These are phyloP conservation scores for Pseudomugil tenellus DNA, from an alignment of 2,797 vertebrate species.

Conservation along the genomic window DNA sequence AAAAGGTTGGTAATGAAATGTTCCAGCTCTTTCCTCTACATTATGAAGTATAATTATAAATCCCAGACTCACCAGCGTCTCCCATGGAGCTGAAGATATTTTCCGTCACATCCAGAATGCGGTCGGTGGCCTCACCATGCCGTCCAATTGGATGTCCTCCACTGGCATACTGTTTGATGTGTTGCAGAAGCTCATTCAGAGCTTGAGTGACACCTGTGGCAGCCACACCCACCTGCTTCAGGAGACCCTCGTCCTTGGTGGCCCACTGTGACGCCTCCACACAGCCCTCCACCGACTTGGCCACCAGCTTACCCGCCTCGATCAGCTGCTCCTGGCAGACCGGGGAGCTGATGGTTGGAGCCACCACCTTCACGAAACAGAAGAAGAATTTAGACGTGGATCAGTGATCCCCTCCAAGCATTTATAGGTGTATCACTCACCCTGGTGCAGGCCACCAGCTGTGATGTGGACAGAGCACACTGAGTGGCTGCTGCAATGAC, in stretches of 20 bases:
- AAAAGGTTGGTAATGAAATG: no score
- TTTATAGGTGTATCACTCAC: slow-evolving; percentile 73
- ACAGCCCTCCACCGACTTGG: slow-evolving; percentile 95
- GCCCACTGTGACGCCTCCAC: slow-evolving; percentile 93
- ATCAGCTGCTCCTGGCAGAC: slow-evolving; percentile 98
- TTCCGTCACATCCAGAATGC: slow-evolving; percentile 96
- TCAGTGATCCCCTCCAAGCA: no score
- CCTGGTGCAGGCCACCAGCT: slow-evolving; percentile 97
- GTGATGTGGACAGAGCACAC: slow-evolving; percentile 96
- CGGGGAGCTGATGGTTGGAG: slow-evolving; percentile 96
- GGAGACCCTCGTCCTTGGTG: slow-evolving; percentile 89
- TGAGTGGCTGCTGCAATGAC: slow-evolving; percentile 97
- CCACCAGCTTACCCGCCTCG: slow-evolving; percentile 94
- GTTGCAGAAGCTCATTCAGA: slow-evolving; percentile 94
- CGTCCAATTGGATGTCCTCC: slow-evolving; percentile 92
- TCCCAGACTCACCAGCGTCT: slow-evolving; percentile 87
- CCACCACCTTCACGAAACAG: slow-evolving; percentile 87
- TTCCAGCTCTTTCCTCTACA: no score
- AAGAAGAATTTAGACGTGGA: neutral
- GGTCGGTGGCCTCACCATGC: slow-evolving; percentile 96
- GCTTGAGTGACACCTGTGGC: slow-evolving; percentile 94
- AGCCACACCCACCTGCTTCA: slow-evolving; percentile 92
- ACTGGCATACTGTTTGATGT: slow-evolving; percentile 93
- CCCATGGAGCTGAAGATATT: slow-evolving; percentile 99
- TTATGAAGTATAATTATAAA: no score